phyloP scores from a whole-genome alignment of 2,113 vertebrate genomes.

The Gadus chalcogrammus region DNA sequence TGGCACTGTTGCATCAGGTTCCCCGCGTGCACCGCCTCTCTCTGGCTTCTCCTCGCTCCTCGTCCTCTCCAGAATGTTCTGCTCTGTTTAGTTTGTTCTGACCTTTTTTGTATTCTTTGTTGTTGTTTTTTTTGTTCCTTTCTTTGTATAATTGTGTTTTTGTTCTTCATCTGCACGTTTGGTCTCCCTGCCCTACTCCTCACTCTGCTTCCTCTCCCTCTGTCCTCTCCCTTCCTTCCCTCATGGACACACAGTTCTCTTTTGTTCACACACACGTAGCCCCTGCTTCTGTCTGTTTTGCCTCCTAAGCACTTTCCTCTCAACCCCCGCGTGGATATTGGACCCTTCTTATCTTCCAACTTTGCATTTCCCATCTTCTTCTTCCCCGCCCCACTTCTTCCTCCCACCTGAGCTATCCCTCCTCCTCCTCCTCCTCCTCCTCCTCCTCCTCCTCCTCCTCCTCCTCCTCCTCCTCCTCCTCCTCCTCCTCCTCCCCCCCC shows the following conservation, averaged over 20 bases:
- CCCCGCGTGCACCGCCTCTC: constrained; percentile 45
- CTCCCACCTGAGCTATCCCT: not conserved
- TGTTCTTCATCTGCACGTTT: not conserved
- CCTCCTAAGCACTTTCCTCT: not conserved
- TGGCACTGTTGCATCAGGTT: constrained; percentile 71
- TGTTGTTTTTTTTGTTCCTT: not conserved
- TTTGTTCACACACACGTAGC: too few relatives aligned
- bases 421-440: too few relatives aligned
- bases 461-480: too few relatives aligned
- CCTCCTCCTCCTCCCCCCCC: not conserved
- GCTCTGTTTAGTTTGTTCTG: not conserved
- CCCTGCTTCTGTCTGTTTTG: too few relatives aligned
- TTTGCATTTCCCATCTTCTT: constrained; percentile 17
- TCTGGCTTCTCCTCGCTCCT: not conserved
- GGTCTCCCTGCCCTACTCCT: not conserved
- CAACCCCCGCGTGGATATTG: not conserved
- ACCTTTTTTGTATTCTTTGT: not conserved
- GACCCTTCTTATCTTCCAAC: not conserved
- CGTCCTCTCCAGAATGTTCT: not conserved
- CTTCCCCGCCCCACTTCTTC: not conserved
- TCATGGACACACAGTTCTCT: too few relatives aligned
- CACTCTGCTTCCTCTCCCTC: not conserved
- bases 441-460: too few relatives aligned
- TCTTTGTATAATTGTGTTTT: not conserved
- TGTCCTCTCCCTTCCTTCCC: not conserved